Evolutionary conservation across 2,888 invertebrate species (phyloP).

Genomic region (Agriopis marginaria): DNA sequence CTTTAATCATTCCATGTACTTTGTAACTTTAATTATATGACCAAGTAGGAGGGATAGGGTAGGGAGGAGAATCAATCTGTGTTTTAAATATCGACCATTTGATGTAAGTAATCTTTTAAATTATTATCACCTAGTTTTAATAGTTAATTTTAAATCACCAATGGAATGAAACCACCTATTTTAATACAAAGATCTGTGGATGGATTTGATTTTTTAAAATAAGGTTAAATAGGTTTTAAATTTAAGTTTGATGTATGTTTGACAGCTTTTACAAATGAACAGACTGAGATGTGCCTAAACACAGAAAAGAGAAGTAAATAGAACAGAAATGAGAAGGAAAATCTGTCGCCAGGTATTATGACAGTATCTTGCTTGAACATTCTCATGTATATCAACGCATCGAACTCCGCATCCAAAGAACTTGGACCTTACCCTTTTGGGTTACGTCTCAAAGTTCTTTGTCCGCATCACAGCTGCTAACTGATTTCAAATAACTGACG

Average conservation of each 20-base stretch:
- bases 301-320: no score
- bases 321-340: no score
- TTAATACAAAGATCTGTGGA: constrained; percentile 10
- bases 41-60: neutral
- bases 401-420: no score
- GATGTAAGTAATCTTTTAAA: constrained; percentile 19
- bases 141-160: neutral
- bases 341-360: no score
- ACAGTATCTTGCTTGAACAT: no score
- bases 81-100: neutral
- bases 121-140: constrained; percentile 11
- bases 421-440: no score
- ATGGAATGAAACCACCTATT: neutral
- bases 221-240: constrained; percentile 5
- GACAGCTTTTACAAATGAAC: constrained; percentile 4
- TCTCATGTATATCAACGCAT: no score
- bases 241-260: neutral
- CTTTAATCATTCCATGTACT: neutral
- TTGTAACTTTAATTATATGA: neutral
- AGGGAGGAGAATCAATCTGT: neutral
- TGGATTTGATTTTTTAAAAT: neutral
- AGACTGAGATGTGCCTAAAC: constrained; percentile 42
- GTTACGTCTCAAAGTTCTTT: no score
- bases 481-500: no score
- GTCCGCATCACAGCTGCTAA: no score